Base-by-base conservation (phyloP, 30 jellyfish, hydroid and myxozoan genomes). In the Hydractinia echinata region DNA sequence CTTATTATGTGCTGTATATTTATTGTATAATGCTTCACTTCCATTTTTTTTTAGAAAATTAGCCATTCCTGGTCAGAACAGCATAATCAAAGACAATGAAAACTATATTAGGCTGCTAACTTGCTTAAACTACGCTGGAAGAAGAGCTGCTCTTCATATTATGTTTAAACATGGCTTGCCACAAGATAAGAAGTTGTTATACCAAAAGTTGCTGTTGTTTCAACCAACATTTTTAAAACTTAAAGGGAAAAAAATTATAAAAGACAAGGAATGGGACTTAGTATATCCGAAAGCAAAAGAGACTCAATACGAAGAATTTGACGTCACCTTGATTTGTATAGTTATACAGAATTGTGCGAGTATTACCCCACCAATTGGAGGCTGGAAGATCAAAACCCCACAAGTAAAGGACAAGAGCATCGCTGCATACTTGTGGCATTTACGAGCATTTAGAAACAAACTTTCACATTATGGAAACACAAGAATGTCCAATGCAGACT, bases 391-490 rank as follows among this genome's bases (percentile, higher is more conserved):
- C 10, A 13, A 64, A 6, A 64, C 10, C 16, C 74, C 18, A 6
- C 74, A 64, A 13, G 39, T 6, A 13, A 7, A 64, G 51, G 74
- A 64, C 39, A n/a, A 7, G 74, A n/a, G 51, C 74, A 64, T 64
- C 19, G 19, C 74, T 7, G 74, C 74, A 6, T 64, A n/a, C 74
- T 64, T 64, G 39, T 2, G 19, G 74, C 19, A 13, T n/a, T 2
- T 64, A 8, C n/a, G n/a, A n/a, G n/a, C n/a, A n/a, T n/a, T n/a
- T n/a, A n/a, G n/a, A n/a, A n/a, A n/a, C 74, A 64, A 64, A 64
- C 74, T 64, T n/a, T 64, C 74, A 13, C 74, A 64, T 64, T 64
- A 64, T 64, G 74, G 74, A 13, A 64, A 51, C 74, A 64, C 39
- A 7, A 44, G 5, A 6, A 13, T 64, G 39, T 64, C 74, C 19